phyloP scores from a whole-genome alignment of 2,888 invertebrate species.

The Yponomeuta evonymella region DNA sequence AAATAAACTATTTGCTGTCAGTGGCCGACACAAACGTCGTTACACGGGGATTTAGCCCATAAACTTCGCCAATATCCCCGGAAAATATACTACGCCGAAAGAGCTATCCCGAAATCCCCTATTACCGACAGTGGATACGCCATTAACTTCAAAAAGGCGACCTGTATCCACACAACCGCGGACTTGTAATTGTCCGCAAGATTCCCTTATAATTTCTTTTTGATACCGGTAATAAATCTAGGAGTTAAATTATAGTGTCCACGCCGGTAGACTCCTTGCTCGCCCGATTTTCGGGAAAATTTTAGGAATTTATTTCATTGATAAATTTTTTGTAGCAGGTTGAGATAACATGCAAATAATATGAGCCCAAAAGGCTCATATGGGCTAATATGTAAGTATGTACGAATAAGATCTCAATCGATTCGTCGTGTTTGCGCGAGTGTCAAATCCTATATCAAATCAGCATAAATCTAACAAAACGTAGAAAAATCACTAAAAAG shows the following conservation, averaged over 20 bases:
- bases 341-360: no score
- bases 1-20: background rate
- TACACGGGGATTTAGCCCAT: conserved; percentile 4
- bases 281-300: background rate
- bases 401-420: no score
- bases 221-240: conserved; percentile 60
- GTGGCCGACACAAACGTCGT: background rate
- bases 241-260: conserved; percentile 64
- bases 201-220: conserved; percentile 65
- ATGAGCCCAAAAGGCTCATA: no score
- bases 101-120: conserved; percentile 3
- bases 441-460: no score
- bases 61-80: background rate
- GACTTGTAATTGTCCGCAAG: conserved; percentile 26
- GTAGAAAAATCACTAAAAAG: no score
- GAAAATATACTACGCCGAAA: background rate
- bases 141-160: conserved; percentile 4
- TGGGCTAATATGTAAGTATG: no score
- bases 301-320: no score
- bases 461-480: no score
- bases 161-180: background rate
- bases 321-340: no score
- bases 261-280: conserved; percentile 18
- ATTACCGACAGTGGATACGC: background rate
- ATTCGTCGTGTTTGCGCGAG: no score